Evolutionary conservation across 2,797 vertebrate species (phyloP).

Genomic region (Rhinella marina): DNA sequence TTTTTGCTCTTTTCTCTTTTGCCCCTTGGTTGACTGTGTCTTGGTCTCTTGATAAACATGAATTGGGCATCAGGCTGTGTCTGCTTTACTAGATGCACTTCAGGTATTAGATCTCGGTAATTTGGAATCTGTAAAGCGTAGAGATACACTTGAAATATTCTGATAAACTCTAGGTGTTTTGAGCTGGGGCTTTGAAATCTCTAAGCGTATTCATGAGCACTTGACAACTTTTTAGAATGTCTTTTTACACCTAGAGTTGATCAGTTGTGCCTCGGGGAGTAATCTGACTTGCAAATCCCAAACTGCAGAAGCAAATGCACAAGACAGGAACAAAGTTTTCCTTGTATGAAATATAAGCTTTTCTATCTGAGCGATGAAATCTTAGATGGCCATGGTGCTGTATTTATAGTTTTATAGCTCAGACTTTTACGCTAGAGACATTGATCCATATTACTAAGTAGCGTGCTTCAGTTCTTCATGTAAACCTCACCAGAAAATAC

Average conservation of each 20-base stretch:
- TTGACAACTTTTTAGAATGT: conserved; percentile 1
- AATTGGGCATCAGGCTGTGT: not conserved
- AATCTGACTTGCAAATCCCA: conserved; percentile 26
- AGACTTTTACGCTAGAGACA: not conserved
- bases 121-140: not conserved
- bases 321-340: conserved; percentile 9
- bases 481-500: not conserved
- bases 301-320: not conserved
- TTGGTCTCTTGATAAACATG: not conserved
- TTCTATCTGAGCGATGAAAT: not conserved
- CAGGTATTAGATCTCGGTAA: not conserved
- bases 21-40: not conserved
- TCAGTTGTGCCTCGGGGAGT: not conserved
- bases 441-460: not conserved
- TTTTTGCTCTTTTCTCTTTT: not conserved
- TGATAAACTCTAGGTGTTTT: not conserved
- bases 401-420: not conserved
- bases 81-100: not conserved
- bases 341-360: not conserved
- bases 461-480: not conserved
- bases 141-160: conserved; percentile 1
- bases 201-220: not conserved
- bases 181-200: not conserved
- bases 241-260: conserved; percentile 9
- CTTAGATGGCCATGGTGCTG: not conserved